Base-by-base conservation (phyloP, 2,113 vertebrate species). In the Dasyornis broadbenti region DNA sequence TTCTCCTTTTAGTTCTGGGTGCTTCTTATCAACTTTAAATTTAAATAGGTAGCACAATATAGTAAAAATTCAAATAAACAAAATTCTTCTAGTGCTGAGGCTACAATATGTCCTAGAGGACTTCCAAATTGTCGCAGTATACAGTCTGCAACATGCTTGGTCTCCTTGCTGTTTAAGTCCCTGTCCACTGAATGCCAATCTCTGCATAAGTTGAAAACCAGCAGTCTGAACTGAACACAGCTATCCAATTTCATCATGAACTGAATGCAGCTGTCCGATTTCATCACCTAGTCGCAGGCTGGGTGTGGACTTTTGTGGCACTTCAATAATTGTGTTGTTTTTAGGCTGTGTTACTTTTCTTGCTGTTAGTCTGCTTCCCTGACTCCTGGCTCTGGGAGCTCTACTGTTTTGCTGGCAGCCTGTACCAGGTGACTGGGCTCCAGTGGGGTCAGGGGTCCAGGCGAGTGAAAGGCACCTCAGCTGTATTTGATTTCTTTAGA, bases 381-480 rank as follows among this genome's bases (percentile, higher is more conserved):
- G 8, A 15, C 42, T 73, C 18, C 53, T 64, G 61, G 1, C 30
- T 28, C 10, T 35, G 89, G 42, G 11, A 42, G 54, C 18, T 68
- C 7, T n/a, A 3, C 3, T 11, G 2, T 31, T 69, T 80, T 33
- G n/a, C n/a, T n/a, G n/a, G 22, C 42, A 85, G 16, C 24, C 30
- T 0, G 0, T 14, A 11, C 14, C 15, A 30, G 45, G 4, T 26
- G 22, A 12, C 7, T 1, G 40, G 20, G 42, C 27, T 75, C 10
- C 44, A 33, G 59, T 0, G 0, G 12, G 16, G 6, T 22, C 11
- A 4, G 21, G 4, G 9, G 1, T n/a, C 33, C 0, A 1, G 61
- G 23, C 54, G 35, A 65, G 10, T 10, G 50, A 28, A 54, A 35
- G 7, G 10, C 3, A 3, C 18, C 44, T 76, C 40, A 52, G 21